phyloP scores from a whole-genome alignment of 2,888 invertebrate species.

The Tanypteryx hageni region DNA sequence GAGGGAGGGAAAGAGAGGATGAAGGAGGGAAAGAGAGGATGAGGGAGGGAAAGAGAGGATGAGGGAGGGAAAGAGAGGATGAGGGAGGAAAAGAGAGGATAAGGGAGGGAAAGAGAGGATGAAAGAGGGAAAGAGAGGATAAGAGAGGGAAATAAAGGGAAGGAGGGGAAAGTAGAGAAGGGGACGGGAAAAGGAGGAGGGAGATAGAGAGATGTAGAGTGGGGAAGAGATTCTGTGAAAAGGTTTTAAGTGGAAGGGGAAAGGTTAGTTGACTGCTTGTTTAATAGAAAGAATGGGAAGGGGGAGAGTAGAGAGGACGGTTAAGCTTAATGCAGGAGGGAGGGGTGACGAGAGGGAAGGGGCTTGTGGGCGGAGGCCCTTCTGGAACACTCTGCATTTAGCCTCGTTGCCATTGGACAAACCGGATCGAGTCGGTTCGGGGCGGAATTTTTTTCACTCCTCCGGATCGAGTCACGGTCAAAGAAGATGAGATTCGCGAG shows the following conservation, averaged over 20 bases:
- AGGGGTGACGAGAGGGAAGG: background rate
- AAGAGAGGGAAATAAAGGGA: background rate
- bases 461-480: background rate
- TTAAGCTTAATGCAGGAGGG: background rate
- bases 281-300: background rate
- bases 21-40: background rate
- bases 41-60: background rate
- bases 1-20: background rate
- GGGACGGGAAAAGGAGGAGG: background rate
- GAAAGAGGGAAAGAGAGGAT: background rate
- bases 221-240: background rate
- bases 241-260: background rate
- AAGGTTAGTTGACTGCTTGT: background rate
- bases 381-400: background rate
- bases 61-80: background rate
- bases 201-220: no score
- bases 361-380: background rate
- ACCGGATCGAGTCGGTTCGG: background rate
- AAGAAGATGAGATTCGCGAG: background rate
- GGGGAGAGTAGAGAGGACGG: background rate
- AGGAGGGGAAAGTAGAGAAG: background rate
- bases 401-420: background rate
- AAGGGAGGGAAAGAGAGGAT: background rate
- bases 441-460: background rate
- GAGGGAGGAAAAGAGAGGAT: background rate